phyloP scores from a whole-genome alignment of 2,888 invertebrate species.

The Cylindroiulus punctatus region DNA sequence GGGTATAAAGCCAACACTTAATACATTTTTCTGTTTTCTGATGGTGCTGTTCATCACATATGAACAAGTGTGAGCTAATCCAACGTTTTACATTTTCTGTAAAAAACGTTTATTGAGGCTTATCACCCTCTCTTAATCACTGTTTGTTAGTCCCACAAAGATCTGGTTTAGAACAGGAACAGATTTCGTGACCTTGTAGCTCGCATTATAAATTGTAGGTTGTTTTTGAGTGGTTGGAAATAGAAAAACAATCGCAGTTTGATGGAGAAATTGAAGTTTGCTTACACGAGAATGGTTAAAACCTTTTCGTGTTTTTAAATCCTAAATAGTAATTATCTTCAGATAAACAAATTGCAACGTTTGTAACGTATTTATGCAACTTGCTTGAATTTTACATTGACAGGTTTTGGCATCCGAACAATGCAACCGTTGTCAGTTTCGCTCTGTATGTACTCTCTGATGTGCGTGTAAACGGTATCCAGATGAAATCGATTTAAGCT shows the following conservation, averaged over 20 bases:
- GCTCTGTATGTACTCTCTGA: neutral
- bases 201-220: no score
- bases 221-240: no score
- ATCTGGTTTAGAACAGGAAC: no score
- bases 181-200: no score
- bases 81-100: neutral
- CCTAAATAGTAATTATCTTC: neutral
- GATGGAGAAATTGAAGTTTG: neutral
- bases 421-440: constrained; percentile 12
- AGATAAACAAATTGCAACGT: neutral
- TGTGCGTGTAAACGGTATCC: constrained; percentile 23
- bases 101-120: no score
- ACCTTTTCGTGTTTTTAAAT: neutral
- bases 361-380: neutral
- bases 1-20: neutral
- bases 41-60: neutral
- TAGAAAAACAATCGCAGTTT: no score
- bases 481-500: constrained; percentile 32
- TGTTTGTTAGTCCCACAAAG: no score
- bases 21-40: neutral
- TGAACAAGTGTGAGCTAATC: neutral
- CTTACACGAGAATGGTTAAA: no score
- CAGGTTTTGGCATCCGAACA: constrained; percentile 10
- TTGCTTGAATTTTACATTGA: neutral
- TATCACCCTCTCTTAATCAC: no score